These are phyloP conservation scores for Teleogryllus occipitalis DNA, from an alignment of 1,140 invertebrate species.

Conservation along the genomic window DNA sequence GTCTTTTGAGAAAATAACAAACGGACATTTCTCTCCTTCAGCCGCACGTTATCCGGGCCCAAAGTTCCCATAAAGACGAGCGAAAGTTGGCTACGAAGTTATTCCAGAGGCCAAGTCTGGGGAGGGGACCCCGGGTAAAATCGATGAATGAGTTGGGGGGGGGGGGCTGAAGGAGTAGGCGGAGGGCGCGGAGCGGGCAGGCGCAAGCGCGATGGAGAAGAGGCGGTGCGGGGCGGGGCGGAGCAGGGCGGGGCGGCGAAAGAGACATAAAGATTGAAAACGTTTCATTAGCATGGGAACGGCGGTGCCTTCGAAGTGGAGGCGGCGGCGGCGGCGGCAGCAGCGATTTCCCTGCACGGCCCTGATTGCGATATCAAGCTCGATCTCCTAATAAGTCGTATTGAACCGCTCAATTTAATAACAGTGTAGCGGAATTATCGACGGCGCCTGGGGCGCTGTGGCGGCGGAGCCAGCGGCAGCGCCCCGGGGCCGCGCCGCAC, in stretches of 20 bases:
- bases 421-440: not conserved
- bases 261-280: slow-evolving; percentile 1
- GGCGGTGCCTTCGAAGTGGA: not conserved
- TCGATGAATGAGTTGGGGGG: not conserved
- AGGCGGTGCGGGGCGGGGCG: too few relatives aligned
- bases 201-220: too few relatives aligned
- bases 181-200: not conserved
- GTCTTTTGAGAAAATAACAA: not conserved
- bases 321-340: too few relatives aligned
- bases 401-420: slow-evolving; percentile 5
- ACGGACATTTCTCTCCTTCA: not conserved
- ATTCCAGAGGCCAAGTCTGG: not conserved
- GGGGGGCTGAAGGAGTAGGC: not conserved
- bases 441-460: not conserved
- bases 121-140: not conserved
- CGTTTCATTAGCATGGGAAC: slow-evolving; percentile 3
- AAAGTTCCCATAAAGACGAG: slow-evolving; percentile 4
- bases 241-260: not conserved
- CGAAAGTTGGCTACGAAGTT: not conserved
- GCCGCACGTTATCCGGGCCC: not conserved
- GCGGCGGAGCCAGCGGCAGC: not conserved
- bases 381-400: not conserved
- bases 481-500: too few relatives aligned
- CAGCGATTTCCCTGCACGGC: not conserved
- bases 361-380: not conserved